Percentiles rank a stretch among this genome's conserved stretches.
Evolutionary conservation across 2,797 vertebrate genomes (phyloP).

Genomic region (Eutrigla gurnardus): DNA sequence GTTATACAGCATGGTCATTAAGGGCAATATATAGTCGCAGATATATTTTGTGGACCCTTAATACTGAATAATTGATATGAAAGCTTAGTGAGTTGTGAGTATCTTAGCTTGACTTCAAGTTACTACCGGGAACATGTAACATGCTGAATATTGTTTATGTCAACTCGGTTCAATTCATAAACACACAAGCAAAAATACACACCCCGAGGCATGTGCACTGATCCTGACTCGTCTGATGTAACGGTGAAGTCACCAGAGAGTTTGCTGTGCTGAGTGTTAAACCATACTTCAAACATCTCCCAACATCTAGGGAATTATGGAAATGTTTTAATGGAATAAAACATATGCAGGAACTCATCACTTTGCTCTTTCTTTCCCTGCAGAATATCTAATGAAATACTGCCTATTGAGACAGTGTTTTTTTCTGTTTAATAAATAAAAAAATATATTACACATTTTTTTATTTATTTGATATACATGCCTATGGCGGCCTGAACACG

Average conservation of each 20-base stretch:
- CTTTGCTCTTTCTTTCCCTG: neutral
- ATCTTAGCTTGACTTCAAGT: slow-evolving; percentile 19
- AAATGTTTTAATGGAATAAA: slow-evolving; percentile 12
- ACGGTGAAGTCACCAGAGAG: slow-evolving; percentile 22
- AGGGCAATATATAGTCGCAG: neutral
- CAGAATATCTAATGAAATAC: slow-evolving; percentile 14
- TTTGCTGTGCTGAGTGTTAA: slow-evolving; percentile 5
- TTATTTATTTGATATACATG: slow-evolving; percentile 55
- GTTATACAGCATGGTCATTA: neutral
- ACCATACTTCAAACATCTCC: neutral
- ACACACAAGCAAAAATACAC: slow-evolving; percentile 50
- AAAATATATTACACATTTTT: slow-evolving; percentile 42
- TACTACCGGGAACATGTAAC: slow-evolving; percentile 21
- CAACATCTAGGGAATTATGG: slow-evolving; percentile 4
- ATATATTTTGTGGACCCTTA: slow-evolving; percentile 34
- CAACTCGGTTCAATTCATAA: slow-evolving; percentile 42
- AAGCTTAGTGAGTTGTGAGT: slow-evolving; percentile 17
- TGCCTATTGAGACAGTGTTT: neutral
- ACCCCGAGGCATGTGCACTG: slow-evolving; percentile 21
- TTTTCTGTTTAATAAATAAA: slow-evolving; percentile 27
- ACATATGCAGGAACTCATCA: neutral
- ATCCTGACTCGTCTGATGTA: slow-evolving; percentile 14
- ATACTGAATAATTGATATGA: slow-evolving; percentile 50
- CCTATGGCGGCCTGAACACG: slow-evolving; percentile 28
- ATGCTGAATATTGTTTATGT: slow-evolving; percentile 35